Evolutionary conservation across 2,797 vertebrate species (phyloP), one percentile per base, ranked within the genome.

Genomic region (Rhinella marina): DNA sequence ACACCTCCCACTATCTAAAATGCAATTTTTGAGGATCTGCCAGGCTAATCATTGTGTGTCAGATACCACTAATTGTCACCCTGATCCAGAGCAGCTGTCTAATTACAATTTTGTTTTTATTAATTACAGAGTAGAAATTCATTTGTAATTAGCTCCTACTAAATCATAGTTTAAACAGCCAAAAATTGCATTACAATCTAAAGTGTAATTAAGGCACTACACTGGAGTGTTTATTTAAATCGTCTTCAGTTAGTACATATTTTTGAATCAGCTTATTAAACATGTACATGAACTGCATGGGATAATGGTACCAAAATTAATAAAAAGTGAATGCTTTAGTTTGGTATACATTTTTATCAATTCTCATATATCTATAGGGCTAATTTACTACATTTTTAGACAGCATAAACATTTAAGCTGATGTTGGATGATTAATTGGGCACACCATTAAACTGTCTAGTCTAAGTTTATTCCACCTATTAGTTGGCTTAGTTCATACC

Each of bases 71-170:
- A 94, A 95, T 93, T 94, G 92, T 95, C 92, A 87, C 94, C 93
- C 93, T 95, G 96, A 96, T 97, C 95, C 93, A 93, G 88, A 95
- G 95, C 94, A 96, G 96, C 96, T 97, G 96, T 96, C 96, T 98
- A 97, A 98, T 98, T 97, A 97, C 96, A 94, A 97, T 96, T 97
- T 96, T 97, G 96, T 97, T 97, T 97, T 98, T 98, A 98, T 98
- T 98, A 97, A 98, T 97, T 95, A 95, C 95, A 91, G 93, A 96
- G 96, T 91, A 94, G 95, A 96, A 97, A 97, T 97, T 98, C 89
- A 96, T 97, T 98, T 96, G 96, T 97, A 98, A 98, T 98, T 98
- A 98, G 96, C 97, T 97, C 95, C 96, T 96, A 95, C 96, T 96
- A 96, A 98, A 97, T 96, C 94, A 96, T 96, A 96, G 96, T 95